Conservation (phyloP, 2,888 invertebrate genomes). For the Phyto melanocephala region DNA sequence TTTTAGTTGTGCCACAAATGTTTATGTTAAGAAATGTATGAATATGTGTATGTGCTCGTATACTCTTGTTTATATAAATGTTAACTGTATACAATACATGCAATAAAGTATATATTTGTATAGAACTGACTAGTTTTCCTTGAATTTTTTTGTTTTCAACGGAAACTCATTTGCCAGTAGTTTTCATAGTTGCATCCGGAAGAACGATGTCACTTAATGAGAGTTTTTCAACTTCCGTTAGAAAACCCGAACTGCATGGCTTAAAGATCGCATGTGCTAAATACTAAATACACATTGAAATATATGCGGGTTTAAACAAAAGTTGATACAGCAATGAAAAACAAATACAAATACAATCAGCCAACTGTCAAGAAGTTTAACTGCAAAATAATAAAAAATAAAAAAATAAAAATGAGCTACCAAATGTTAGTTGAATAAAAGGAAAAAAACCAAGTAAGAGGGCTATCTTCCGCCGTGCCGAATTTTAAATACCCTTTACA, state of each 20-base stretch:
- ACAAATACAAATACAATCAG: not conserved
- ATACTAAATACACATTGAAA: not conserved
- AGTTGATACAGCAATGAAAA: not conserved
- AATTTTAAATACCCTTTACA: too few relatives aligned
- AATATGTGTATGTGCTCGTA: too few relatives aligned
- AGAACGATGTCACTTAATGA: slow-evolving; percentile 58
- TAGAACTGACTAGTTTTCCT: not conserved
- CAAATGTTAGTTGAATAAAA: not conserved
- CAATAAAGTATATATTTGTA: slow-evolving; percentile 6
- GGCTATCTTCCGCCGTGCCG: too few relatives aligned
- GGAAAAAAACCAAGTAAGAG: too few relatives aligned
- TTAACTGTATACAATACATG: not conserved
- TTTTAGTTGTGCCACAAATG: not conserved
- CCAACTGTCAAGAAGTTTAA: slow-evolving; percentile 39
- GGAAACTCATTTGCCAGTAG: slow-evolving; percentile 71
- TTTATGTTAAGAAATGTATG: not conserved
- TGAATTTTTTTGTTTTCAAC: slow-evolving; percentile 38
- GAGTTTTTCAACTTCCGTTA: slow-evolving; percentile 50
- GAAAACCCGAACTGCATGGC: too few relatives aligned
- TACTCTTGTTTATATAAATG: not conserved
- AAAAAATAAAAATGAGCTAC: not conserved
- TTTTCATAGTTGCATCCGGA: slow-evolving; percentile 70
- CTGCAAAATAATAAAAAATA: not conserved
- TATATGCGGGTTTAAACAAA: not conserved
- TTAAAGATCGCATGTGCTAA: not conserved